Base-by-base conservation (phyloP, 2,888 invertebrate species). In the Mycalesis mineus region DNA sequence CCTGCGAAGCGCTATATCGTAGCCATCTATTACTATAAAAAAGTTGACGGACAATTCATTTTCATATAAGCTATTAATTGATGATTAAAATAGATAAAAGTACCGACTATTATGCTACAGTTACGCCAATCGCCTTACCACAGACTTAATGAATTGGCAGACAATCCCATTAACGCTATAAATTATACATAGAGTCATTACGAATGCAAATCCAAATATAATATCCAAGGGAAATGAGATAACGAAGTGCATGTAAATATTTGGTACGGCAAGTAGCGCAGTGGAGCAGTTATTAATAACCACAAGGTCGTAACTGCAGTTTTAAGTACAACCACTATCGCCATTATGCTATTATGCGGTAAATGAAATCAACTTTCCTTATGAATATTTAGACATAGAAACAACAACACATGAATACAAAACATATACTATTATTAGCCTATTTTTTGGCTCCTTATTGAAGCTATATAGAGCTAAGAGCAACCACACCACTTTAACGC, bases 181-280 rank as follows among this genome's bases (percentile, higher is more conserved):
- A 41, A 15, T 17, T 41, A 41, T 33, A 33, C 33, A 33, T 11
- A 36, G 5, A 22, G 41, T 6, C 11, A 41, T 11, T 22, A 6
- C 41, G 11, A 41, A 22, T 41, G 42, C 42, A 22, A 28, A 42
- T 11, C 7, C 22, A n/a, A 5, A 42, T 22, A 42, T 22, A 11
- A 22, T 22, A 48, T 33, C 36, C 48, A 48, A 48, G 48, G 48
- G 36, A 48, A 37, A 37, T 45, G 40, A 42, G 52, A 52, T 52
- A 52, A 42, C 41, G 17, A 39, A 49, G 15, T 17, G 52, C 42
- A 52, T 22, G 52, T 33, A 42, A 42, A 52, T 39, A 52, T 52
- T 42, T 33, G 31, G 42, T 52, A 22, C 39, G n/a, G 36, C 37
- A 56, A 50, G 44, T 50, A 44, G 56, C 42, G 29, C 56, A 57